A percentile compares a stretch with the other conserved stretches of the same genome.
These are phyloP conservation scores for Listronotus oregonensis DNA, from an alignment of 1,140 invertebrate species.

Conservation along the genomic window DNA sequence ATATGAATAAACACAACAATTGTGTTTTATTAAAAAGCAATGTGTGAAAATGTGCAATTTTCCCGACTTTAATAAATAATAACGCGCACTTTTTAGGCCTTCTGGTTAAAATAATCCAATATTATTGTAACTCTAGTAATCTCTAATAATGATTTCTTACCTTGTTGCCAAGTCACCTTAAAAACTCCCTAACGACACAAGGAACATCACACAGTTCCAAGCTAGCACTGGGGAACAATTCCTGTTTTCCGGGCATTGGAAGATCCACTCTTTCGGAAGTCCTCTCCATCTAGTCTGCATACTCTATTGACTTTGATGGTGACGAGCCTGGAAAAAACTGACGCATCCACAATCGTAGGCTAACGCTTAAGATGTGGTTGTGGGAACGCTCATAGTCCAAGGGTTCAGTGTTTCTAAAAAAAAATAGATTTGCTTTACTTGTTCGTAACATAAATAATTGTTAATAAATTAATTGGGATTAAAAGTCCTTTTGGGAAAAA, in stretches of 20 bases:
- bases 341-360: conserved; percentile 96
- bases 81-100: too few species aligned
- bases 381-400: conserved; percentile 89
- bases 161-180: conserved; percentile 67
- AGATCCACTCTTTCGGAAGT: conserved; percentile 87
- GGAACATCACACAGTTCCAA: conserved; percentile 87
- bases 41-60: too few species aligned
- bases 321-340: conserved; percentile 85
- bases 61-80: too few species aligned
- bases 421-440: too few species aligned
- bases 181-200: conserved; percentile 68
- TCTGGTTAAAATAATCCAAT: background rate
- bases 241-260: conserved; percentile 77
- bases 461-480: too few species aligned
- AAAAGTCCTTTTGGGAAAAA: too few species aligned
- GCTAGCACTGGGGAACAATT: conserved; percentile 82
- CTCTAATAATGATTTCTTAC: conserved; percentile 20
- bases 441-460: too few species aligned
- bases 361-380: conserved; percentile 95
- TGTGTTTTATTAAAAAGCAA: too few species aligned
- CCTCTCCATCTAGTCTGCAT: conserved; percentile 66
- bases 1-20: too few species aligned
- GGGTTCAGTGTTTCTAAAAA: conserved; percentile 78
- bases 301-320: conserved; percentile 84
- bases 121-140: background rate